Conservation (phyloP, 2,797 vertebrate species). For the Pteronotus mesoamericanus region DNA sequence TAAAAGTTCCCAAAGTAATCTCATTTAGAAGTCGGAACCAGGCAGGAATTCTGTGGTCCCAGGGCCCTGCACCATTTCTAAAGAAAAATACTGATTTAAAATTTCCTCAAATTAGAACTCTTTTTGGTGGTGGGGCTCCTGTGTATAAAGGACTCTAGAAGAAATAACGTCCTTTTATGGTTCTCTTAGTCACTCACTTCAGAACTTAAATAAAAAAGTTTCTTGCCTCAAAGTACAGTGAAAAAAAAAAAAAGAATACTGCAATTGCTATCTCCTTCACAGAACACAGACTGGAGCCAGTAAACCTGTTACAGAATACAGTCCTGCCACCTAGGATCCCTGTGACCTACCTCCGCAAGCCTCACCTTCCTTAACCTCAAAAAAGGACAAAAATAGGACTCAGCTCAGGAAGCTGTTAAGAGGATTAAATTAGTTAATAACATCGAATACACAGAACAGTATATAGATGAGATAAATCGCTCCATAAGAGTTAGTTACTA, state of each 20-base stretch:
- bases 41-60: conserved; percentile 29
- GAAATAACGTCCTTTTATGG: background rate
- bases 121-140: background rate
- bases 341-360: background rate
- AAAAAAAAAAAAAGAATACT: background rate
- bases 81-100: conserved; percentile 23
- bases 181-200: background rate
- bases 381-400: background rate
- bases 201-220: background rate
- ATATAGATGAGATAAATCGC: background rate
- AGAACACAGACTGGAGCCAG: background rate
- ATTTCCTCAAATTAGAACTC: conserved; percentile 45
- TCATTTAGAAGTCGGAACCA: conserved; percentile 61
- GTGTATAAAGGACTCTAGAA: background rate
- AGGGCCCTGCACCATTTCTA: conserved; percentile 24
- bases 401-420: background rate
- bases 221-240: background rate
- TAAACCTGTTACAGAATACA: background rate
- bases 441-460: background rate
- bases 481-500: background rate
- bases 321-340: background rate
- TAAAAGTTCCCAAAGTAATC: conserved; percentile 13
- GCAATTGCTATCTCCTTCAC: background rate
- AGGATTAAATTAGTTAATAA: conserved; percentile 19
- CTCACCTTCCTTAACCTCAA: background rate